Evolutionary conservation across 2,888 invertebrate genomes (phyloP).

Genomic region (Eremobia ochroleuca): DNA sequence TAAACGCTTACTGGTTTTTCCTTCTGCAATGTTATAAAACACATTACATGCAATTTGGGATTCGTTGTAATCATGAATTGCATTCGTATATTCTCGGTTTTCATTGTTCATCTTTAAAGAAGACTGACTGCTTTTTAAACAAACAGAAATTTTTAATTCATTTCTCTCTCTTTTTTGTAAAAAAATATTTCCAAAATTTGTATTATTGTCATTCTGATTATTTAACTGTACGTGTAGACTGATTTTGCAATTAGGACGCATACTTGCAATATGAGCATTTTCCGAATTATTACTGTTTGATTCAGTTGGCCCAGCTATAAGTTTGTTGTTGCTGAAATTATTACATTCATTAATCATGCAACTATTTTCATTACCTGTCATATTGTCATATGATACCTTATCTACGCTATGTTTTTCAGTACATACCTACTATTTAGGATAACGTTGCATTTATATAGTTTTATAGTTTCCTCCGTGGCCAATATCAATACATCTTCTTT

Average conservation of each 20-base stretch:
- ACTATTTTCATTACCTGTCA: constrained; percentile 3
- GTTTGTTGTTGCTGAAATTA: background rate
- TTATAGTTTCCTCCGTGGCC: constrained; percentile 39
- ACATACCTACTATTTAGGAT: background rate
- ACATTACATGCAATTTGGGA: constrained; percentile 4
- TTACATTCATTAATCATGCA: background rate
- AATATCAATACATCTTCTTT: constrained; percentile 60
- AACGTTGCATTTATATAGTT: constrained; percentile 25
- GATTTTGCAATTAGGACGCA: background rate
- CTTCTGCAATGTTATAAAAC: constrained; percentile 15
- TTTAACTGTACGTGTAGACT: background rate
- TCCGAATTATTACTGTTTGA: constrained; percentile 10
- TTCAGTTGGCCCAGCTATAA: background rate
- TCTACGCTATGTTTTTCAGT: background rate
- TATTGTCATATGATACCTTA: constrained; percentile 1
- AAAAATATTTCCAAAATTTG: background rate
- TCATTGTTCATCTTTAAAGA: constrained; percentile 11
- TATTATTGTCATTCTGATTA: background rate
- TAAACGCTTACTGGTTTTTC: constrained; percentile 3
- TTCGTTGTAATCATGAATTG: constrained; percentile 20
- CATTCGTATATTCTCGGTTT: constrained; percentile 10
- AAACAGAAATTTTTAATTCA: background rate
- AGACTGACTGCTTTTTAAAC: constrained; percentile 11
- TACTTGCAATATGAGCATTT: background rate
- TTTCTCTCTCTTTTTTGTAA: constrained; percentile 7